Conservation (phyloP, 2,888 invertebrate species). For the Cephus pygmeus region DNA sequence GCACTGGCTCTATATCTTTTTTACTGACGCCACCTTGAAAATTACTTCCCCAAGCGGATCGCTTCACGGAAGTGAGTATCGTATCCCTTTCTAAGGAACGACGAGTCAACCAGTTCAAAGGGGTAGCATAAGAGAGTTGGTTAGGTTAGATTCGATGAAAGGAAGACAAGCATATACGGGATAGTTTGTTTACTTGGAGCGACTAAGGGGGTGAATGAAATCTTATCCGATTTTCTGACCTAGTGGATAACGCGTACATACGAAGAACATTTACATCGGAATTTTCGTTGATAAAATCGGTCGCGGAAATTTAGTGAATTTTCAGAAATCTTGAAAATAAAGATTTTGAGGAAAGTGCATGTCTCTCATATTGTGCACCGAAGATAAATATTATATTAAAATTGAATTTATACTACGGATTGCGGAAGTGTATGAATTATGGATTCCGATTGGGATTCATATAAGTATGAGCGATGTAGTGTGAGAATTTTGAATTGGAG, state of each 20-base stretch:
- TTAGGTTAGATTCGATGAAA: not conserved
- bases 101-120: not conserved
- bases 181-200: not conserved
- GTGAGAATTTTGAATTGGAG: not conserved
- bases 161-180: not conserved
- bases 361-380: not conserved
- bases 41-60: not conserved
- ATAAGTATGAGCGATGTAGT: not conserved
- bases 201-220: not conserved
- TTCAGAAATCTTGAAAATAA: not conserved
- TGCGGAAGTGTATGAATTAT: not conserved
- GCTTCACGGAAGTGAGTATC: conserved; percentile 9
- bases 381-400: not conserved
- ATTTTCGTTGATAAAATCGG: not conserved
- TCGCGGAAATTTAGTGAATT: not conserved
- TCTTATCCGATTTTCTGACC: not conserved
- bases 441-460: not conserved
- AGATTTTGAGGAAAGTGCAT: not conserved
- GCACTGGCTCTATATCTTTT: not conserved
- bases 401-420: not conserved
- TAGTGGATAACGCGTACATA: not conserved
- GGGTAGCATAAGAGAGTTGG: not conserved
- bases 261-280: not conserved
- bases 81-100: not conserved
- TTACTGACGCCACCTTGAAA: conserved; percentile 1